These are phyloP conservation scores for Salarias fasciatus DNA, from an alignment of 2,797 vertebrate genomes.

Conservation along the genomic window DNA sequence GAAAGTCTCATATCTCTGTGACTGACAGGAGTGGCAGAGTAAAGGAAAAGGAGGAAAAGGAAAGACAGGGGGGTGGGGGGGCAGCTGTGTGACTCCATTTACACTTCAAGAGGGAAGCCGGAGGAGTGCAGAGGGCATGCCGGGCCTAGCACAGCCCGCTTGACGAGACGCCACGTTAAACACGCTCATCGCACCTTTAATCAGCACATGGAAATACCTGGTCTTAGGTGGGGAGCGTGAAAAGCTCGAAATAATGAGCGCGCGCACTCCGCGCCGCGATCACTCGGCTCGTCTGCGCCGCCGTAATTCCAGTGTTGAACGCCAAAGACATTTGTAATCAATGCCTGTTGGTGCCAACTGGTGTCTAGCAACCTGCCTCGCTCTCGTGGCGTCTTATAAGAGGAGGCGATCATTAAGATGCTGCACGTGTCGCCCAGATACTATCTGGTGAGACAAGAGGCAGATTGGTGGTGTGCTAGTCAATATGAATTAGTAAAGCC, in stretches of 20 bases:
- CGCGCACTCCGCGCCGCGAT: constrained; percentile 30
- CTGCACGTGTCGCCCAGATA: constrained; percentile 60
- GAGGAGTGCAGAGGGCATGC: constrained; percentile 68
- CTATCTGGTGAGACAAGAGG: constrained; percentile 60
- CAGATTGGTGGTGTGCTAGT: constrained; percentile 55
- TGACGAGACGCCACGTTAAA: constrained; percentile 66
- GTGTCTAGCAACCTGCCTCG: constrained; percentile 46
- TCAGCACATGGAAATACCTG: constrained; percentile 74
- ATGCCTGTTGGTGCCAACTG: constrained; percentile 51
- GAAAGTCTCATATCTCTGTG: constrained; percentile 55
- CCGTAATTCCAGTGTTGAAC: constrained; percentile 52
- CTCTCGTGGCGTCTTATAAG: constrained; percentile 45
- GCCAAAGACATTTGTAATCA: constrained; percentile 67
- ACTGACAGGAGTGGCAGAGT: constrained; percentile 63
- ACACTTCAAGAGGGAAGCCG: constrained; percentile 82
- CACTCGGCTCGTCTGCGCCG: constrained; percentile 53
- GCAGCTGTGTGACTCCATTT: constrained; percentile 74
- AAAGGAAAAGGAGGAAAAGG: constrained; percentile 37
- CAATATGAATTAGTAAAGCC: constrained; percentile 65
- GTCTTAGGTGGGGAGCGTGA: constrained; percentile 56
- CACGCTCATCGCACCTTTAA: constrained; percentile 76
- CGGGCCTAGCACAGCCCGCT: constrained; percentile 60
- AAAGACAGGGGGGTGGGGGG: constrained; percentile 31
- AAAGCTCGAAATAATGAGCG: constrained; percentile 70
- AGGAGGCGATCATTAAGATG: constrained; percentile 64